Evolutionary conservation across 2,888 invertebrate genomes (phyloP).

Genomic region (Pilophorus perplexus): DNA sequence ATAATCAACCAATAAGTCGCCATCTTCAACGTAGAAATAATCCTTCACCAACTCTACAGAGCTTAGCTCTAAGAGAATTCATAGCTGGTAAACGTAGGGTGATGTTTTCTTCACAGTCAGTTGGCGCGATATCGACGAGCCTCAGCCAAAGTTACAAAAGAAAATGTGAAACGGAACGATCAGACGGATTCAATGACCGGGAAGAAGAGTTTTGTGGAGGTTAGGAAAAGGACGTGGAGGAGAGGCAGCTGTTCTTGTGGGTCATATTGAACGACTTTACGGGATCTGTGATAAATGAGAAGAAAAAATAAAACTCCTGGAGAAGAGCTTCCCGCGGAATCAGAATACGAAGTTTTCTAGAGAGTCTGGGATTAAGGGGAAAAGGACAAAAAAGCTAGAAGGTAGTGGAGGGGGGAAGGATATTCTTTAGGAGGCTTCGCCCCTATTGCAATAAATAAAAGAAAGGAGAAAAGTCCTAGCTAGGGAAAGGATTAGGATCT

Average conservation of each 20-base stretch:
- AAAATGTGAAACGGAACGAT: too few species aligned
- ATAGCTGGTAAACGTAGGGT: too few species aligned
- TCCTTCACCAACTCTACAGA: too few species aligned
- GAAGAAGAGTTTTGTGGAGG: too few species aligned
- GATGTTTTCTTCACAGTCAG: too few species aligned
- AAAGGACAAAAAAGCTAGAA: slow-evolving; percentile 9
- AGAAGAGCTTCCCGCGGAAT: slow-evolving; percentile 29
- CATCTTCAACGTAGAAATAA: too few species aligned
- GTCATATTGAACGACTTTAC: slow-evolving; percentile 36
- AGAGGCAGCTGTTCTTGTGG: slow-evolving; percentile 24
- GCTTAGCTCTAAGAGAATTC: too few species aligned
- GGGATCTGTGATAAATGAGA: slow-evolving; percentile 31
- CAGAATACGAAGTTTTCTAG: slow-evolving; percentile 39
- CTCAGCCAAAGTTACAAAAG: too few species aligned
- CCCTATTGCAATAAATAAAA: slow-evolving; percentile 35
- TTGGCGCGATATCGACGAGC: too few species aligned
- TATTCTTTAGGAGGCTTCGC: slow-evolving; percentile 32
- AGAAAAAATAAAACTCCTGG: slow-evolving; percentile 18
- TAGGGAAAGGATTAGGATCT: slow-evolving; percentile 34
- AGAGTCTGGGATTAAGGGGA: slow-evolving; percentile 5
- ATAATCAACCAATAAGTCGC: too few species aligned
- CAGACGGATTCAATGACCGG: too few species aligned
- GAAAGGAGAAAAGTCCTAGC: slow-evolving; percentile 12
- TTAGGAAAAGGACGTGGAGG: too few species aligned
- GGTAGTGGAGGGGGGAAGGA: neutral